Evolutionary conservation across 2,888 invertebrate species (phyloP).

Genomic region (Epistrophe eligans): DNA sequence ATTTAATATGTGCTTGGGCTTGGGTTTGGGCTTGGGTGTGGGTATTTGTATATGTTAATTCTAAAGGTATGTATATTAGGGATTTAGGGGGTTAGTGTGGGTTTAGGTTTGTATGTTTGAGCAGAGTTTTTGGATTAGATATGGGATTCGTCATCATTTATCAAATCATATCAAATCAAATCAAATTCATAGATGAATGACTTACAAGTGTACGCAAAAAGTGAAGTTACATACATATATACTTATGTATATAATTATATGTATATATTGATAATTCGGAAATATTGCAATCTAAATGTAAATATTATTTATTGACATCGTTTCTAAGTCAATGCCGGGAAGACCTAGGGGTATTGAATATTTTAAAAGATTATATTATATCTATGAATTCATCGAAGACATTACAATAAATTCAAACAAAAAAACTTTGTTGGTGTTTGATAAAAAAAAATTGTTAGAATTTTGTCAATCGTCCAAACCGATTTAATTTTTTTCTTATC

Average conservation of each 20-base stretch:
- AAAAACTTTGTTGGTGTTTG: no score
- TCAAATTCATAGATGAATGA: conserved; percentile 10
- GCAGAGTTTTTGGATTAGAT: background rate
- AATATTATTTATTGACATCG: conserved; percentile 24
- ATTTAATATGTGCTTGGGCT: background rate
- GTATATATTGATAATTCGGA: background rate
- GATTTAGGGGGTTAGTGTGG: background rate
- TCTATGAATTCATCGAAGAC: no score
- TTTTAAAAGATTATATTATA: background rate
- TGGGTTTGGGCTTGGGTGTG: background rate
- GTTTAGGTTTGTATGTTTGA: background rate
- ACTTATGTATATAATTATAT: background rate
- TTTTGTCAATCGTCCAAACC: no score
- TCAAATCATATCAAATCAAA: conserved; percentile 10
- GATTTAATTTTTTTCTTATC: no score
- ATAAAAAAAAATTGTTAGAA: no score
- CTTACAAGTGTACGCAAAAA: background rate
- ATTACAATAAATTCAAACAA: no score
- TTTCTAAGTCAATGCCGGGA: conserved; percentile 4
- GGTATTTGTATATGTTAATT: conserved; percentile 22
- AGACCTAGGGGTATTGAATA: background rate
- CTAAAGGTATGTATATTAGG: background rate
- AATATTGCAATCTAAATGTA: conserved; percentile 47
- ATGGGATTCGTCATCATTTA: background rate
- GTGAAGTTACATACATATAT: background rate